Conservation (phyloP, 2,113 vertebrate genomes). For the Gopherus flavomarginatus region DNA sequence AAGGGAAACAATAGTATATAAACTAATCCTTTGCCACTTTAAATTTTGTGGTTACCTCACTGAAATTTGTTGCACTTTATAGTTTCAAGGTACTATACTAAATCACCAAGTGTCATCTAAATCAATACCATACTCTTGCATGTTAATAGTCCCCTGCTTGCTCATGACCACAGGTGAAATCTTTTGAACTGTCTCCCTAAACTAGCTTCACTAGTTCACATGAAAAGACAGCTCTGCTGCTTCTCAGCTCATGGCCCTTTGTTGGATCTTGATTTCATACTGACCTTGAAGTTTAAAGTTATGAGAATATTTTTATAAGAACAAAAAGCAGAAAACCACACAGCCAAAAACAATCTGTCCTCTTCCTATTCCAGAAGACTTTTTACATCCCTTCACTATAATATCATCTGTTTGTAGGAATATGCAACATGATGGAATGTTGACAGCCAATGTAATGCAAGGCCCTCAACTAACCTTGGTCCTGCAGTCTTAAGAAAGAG, state of each 20-base stretch:
- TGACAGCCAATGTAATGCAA: neutral
- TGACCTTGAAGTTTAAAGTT: neutral
- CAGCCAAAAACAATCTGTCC: neutral
- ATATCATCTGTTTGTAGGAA: neutral
- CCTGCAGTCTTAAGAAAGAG: neutral
- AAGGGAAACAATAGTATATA: neutral
- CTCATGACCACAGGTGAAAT: neutral
- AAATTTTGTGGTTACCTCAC: neutral
- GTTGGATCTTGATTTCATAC: neutral
- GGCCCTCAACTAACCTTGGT: neutral
- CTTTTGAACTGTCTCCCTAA: neutral
- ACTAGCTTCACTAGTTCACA: neutral
- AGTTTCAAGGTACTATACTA: constrained; percentile 9
- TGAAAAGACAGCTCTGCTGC: neutral
- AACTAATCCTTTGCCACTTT: neutral
- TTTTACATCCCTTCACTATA: neutral
- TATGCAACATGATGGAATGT: neutral
- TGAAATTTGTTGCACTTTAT: constrained; percentile 2
- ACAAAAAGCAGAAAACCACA: neutral
- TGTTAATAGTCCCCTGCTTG: neutral
- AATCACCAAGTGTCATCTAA: neutral
- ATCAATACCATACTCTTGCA: neutral
- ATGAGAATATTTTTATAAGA: neutral
- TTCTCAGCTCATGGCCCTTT: neutral
- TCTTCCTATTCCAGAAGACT: neutral